phyloP scores from a whole-genome alignment of 2,113 vertebrate species.

The Chelonoidis abingdonii region DNA sequence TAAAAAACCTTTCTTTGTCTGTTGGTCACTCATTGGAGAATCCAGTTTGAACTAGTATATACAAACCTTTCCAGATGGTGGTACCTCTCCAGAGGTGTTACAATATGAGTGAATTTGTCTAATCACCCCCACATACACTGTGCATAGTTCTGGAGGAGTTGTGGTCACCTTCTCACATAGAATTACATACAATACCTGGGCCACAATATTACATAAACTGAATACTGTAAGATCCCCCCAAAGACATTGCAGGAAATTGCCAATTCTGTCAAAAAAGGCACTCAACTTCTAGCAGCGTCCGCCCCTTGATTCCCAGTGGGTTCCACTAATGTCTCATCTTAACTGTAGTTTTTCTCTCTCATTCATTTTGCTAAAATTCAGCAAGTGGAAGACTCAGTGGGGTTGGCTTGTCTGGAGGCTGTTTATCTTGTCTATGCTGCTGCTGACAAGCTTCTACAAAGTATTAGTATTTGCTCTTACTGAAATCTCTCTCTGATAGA shows the following conservation, averaged over 20 bases:
- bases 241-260: not conserved
- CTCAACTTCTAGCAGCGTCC: slow-evolving; percentile 22
- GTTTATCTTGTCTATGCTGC: slow-evolving; percentile 64
- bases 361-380: slow-evolving; percentile 10
- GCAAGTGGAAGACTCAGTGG: slow-evolving; percentile 52
- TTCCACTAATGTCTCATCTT: slow-evolving; percentile 8
- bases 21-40: too few species aligned
- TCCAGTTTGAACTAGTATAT: too few species aligned
- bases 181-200: too few species aligned
- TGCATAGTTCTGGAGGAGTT: too few species aligned
- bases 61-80: too few species aligned
- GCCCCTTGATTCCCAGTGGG: not conserved
- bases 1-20: too few species aligned
- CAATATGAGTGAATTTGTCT: too few species aligned
- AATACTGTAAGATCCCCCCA: not conserved
- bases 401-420: slow-evolving; percentile 60
- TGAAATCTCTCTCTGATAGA: slow-evolving; percentile 26
- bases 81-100: too few species aligned
- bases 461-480: slow-evolving; percentile 52
- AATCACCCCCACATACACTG: too few species aligned
- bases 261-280: not conserved
- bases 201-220: not conserved
- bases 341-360: slow-evolving; percentile 15
- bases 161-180: too few species aligned
- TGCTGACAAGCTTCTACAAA: slow-evolving; percentile 53